phyloP scores from a whole-genome alignment of 2,797 vertebrate genomes.

The Hirundo rustica region DNA sequence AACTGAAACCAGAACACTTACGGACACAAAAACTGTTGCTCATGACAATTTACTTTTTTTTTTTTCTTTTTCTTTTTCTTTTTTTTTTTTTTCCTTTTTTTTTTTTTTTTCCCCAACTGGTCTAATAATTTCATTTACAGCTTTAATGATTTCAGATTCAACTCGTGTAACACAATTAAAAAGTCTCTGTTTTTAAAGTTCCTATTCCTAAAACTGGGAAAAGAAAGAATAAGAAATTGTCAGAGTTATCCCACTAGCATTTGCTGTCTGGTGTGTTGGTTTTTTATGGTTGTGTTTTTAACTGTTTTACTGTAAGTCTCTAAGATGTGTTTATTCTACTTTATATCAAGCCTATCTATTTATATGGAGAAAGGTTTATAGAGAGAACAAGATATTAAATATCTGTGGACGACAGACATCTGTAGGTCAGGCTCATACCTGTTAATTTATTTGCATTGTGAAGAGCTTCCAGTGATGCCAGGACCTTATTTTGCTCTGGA shows the following conservation, averaged over 20 bases:
- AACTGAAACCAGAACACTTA: background rate
- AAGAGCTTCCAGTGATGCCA: conserved; percentile 75
- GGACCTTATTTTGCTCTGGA: conserved; percentile 76
- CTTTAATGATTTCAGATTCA: background rate
- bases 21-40: background rate
- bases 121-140: background rate
- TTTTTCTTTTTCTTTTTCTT: too few relatives aligned
- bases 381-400: background rate
- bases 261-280: background rate
- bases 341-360: background rate
- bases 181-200: background rate
- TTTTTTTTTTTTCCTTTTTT: too few relatives aligned
- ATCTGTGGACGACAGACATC: background rate
- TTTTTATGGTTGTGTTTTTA: background rate
- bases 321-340: background rate
- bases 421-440: conserved; percentile 63
- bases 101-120: too few relatives aligned
- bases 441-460: conserved; percentile 52
- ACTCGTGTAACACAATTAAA: background rate
- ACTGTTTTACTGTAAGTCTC: background rate
- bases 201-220: background rate
- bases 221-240: fast-evolving
- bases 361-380: background rate
- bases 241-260: background rate
- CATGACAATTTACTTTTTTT: background rate